Base-by-base conservation (phyloP, 2,888 invertebrate genomes). In the Bursaphelenchus okinawaensis region DNA sequence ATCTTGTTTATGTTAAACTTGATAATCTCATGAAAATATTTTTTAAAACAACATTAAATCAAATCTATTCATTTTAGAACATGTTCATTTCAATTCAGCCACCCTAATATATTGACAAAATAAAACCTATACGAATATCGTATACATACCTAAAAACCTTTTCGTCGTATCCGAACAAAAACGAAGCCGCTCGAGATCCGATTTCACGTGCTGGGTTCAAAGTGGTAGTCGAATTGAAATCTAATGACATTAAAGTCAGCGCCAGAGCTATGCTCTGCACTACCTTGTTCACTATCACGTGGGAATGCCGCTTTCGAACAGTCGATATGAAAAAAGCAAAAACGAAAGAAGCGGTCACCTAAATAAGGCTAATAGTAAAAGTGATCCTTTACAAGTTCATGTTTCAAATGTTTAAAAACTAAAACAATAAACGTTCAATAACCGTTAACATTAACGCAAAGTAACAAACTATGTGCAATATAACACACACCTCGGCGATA, bases 191-290 rank as follows among this genome's bases (percentile, higher is more conserved):
- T 16, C 58, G 58, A 4, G 62, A 56, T n/a, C 62, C 20, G 56
- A 61, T 19, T 23, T 61, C 62, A 8, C 62, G 8, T 19, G 62
- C 62, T 16, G 62, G 62, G 24, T 61, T 61, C 4, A 61, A 26
- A 3, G 62, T 56, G 68, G 86, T 85, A 78, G 87, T 87, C 65
- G 82, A 79, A 4, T 85, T 86, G 65, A 85, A 84, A 9, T 85
- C 66, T 69, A 75, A 70, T 52, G 76, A 76, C 55, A 76, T 58
- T 29, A 75, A 58, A 23, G 68, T 59, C 24, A 78, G 61, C 8
- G 69, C 66, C 50, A 67, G 52, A 9, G 68, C 74, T 59, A 79
- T 71, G 63, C 40, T n/a, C 12, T 40, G 40, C 12, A 40, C n/a
- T 16, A 40, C 12, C n/a, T 40, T 40, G n/a, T n/a, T 40, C 40